These are phyloP conservation scores for Clivina fossor DNA, from an alignment of 2,888 invertebrate genomes.

Conservation along the genomic window DNA sequence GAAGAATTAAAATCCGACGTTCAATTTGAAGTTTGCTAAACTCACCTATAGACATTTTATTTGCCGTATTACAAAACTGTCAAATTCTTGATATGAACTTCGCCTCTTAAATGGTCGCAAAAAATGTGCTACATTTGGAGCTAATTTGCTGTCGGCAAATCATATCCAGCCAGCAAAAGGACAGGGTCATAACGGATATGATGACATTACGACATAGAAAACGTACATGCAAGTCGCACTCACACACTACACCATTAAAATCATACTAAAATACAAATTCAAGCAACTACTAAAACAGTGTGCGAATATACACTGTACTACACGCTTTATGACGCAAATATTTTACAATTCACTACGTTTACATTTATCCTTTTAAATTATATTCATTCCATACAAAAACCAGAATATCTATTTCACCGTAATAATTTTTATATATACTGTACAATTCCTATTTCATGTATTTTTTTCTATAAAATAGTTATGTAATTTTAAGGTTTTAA, in stretches of 20 bases:
- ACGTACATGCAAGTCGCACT: no score
- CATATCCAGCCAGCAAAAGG: slow-evolving; percentile 16
- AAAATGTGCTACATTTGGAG: slow-evolving; percentile 19
- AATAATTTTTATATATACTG: no score
- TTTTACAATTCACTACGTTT: no score
- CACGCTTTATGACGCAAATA: no score
- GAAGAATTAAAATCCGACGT: slow-evolving; percentile 12
- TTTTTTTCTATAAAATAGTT: no score
- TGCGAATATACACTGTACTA: no score
- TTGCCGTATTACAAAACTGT: slow-evolving; percentile 12
- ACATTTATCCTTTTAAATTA: no score
- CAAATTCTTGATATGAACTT: slow-evolving; percentile 7
- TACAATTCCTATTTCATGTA: no score
- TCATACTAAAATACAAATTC: slow-evolving; percentile 17
- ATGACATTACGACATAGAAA: slow-evolving; percentile 18
- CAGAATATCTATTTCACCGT: no score
- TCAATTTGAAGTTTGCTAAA: slow-evolving; percentile 1
- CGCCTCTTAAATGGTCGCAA: slow-evolving; percentile 4
- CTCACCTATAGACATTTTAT: slow-evolving; percentile 29
- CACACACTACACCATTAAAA: slow-evolving; percentile 1
- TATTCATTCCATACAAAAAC: no score
- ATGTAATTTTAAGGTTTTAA: no score
- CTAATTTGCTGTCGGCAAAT: slow-evolving; percentile 11
- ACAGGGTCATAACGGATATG: slow-evolving; percentile 14
- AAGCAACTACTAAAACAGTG: no score